These are phyloP conservation scores for Linnaemya vulpina DNA, from an alignment of 2,888 invertebrate species.

Conservation along the genomic window DNA sequence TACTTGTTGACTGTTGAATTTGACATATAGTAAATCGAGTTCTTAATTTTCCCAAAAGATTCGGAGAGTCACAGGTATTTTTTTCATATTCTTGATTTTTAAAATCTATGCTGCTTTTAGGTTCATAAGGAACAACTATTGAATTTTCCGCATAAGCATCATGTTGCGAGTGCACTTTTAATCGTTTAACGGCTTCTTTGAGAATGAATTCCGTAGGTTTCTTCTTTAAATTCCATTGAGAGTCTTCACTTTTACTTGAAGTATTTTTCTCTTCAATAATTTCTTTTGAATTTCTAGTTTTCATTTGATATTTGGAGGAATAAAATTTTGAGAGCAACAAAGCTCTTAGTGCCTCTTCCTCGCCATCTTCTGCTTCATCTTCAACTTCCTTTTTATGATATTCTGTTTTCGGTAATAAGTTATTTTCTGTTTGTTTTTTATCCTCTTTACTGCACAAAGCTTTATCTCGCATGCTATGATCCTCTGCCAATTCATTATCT, in stretches of 20 bases:
- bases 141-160: conserved; percentile 20
- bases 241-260: neutral
- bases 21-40: conserved; percentile 5
- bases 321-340: conserved; percentile 78
- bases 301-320: conserved; percentile 72
- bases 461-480: neutral
- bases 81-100: neutral
- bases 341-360: conserved; percentile 80
- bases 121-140: neutral
- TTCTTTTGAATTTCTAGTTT: conserved; percentile 29
- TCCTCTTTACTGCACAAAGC: neutral
- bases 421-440: neutral
- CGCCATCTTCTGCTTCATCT: conserved; percentile 76
- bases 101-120: neutral
- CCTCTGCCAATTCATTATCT: conserved; percentile 43
- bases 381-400: conserved; percentile 15
- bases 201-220: conserved; percentile 77
- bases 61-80: neutral
- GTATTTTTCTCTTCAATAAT: neutral
- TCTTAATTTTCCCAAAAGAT: conserved; percentile 7
- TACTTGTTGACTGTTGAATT: conserved; percentile 5
- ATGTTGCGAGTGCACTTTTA: conserved; percentile 72
- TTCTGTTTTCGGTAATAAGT: neutral
- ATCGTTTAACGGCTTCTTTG: conserved; percentile 80
- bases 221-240: neutral